Percentiles rank a stretch among this genome's conserved stretches.
These are phyloP conservation scores for Aphaenogaster ashmeadi DNA, from an alignment of 1,140 invertebrate genomes.

Conservation along the genomic window DNA sequence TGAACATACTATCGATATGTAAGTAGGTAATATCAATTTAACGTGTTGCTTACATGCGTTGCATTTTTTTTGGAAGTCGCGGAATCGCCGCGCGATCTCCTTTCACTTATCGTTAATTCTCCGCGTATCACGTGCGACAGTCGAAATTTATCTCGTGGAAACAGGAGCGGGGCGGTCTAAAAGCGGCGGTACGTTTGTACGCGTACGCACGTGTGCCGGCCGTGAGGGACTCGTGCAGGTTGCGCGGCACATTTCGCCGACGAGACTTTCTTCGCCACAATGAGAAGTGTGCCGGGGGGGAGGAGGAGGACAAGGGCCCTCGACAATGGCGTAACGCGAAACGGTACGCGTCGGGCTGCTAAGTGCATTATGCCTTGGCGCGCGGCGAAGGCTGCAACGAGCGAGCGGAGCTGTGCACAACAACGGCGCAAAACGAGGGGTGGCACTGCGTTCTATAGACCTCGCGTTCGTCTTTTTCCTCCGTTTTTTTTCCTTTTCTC, in stretches of 20 bases:
- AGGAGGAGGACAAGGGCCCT: conserved; percentile 63
- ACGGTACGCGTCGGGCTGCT: conserved; percentile 76
- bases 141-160: conserved; percentile 60
- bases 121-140: neutral
- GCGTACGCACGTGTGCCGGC: conserved; percentile 16
- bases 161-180: conserved; percentile 12
- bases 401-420: conserved; percentile 37
- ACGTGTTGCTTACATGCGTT: neutral
- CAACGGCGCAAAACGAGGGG: conserved; percentile 29
- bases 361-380: conserved; percentile 76
- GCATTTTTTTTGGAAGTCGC: neutral
- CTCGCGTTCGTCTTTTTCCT: neutral
- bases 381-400: conserved; percentile 57
- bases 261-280: conserved; percentile 78
- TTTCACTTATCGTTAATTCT: neutral
- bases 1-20: neutral
- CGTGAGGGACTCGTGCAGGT: conserved; percentile 63
- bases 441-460: conserved; percentile 48
- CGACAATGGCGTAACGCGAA: conserved; percentile 79
- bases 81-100: neutral
- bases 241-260: conserved; percentile 73
- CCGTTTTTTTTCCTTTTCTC: neutral
- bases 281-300: conserved; percentile 70
- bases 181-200: conserved; percentile 14
- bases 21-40: conserved; percentile 15